These are phyloP conservation scores for Cotesia typhae DNA, from an alignment of 1,140 invertebrate genomes.

Conservation along the genomic window DNA sequence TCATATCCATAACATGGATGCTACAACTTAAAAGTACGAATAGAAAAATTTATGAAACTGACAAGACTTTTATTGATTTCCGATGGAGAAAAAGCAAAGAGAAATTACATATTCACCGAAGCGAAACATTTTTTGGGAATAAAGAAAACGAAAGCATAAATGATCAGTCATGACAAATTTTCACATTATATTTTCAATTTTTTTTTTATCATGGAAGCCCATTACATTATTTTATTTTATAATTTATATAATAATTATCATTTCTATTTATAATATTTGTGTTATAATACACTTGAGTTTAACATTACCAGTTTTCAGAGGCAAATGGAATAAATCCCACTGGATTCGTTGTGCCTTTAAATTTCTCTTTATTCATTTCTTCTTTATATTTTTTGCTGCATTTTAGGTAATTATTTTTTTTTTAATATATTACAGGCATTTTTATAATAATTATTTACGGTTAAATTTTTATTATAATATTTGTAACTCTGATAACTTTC, in stretches of 20 bases:
- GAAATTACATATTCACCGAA: neutral
- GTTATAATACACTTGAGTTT: slow-evolving; percentile 38
- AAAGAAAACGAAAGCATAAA: slow-evolving; percentile 1
- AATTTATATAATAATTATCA: slow-evolving; percentile 40
- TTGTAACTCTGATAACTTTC: too few species aligned
- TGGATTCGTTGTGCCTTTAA: slow-evolving; percentile 24
- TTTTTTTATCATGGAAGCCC: slow-evolving; percentile 44
- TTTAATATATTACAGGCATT: slow-evolving; percentile 12
- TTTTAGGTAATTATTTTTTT: slow-evolving; percentile 1
- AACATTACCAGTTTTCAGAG: slow-evolving; percentile 42
- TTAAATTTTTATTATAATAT: neutral
- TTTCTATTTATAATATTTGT: slow-evolving; percentile 22
- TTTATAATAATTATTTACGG: neutral
- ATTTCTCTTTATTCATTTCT: slow-evolving; percentile 7
- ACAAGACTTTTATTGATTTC: neutral
- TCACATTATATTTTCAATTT: slow-evolving; percentile 30
- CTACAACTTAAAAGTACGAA: too few species aligned
- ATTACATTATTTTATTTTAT: slow-evolving; percentile 45
- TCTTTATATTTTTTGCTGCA: slow-evolving; percentile 22
- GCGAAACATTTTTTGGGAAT: slow-evolving; percentile 24
- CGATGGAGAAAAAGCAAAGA: neutral
- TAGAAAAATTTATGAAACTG: too few species aligned
- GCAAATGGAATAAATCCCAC: slow-evolving; percentile 32
- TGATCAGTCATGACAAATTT: slow-evolving; percentile 34
- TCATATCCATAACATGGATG: too few species aligned